phyloP scores from a whole-genome alignment of 2,888 invertebrate genomes.

The Stictocephala bisonia region DNA sequence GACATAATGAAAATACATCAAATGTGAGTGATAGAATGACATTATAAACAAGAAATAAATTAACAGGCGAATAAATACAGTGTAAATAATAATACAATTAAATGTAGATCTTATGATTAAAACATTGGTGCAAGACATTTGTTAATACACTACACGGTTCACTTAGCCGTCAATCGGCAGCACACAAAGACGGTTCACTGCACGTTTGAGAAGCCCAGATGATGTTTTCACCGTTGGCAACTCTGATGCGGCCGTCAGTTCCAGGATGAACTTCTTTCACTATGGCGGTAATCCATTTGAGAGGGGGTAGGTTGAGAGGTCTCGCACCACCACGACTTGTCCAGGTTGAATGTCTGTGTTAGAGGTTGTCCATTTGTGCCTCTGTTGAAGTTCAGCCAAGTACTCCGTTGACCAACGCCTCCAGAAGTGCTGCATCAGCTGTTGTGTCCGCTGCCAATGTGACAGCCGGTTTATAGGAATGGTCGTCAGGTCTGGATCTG shows the following conservation, averaged over 20 bases:
- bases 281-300: constrained; percentile 51
- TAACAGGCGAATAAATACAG: too few relatives aligned
- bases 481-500: constrained; percentile 29
- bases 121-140: too few relatives aligned
- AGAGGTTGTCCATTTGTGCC: constrained; percentile 54
- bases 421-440: constrained; percentile 55
- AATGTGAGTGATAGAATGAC: too few relatives aligned
- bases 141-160: too few relatives aligned
- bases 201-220: background rate
- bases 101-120: too few relatives aligned
- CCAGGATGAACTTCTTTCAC: constrained; percentile 51
- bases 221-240: constrained; percentile 51
- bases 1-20: too few relatives aligned
- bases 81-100: too few relatives aligned
- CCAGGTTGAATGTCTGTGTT: constrained; percentile 39
- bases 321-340: constrained; percentile 52
- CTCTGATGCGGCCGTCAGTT: constrained; percentile 50
- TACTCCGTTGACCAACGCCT: constrained; percentile 57
- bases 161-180: too few relatives aligned
- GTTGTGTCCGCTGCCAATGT: constrained; percentile 51
- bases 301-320: constrained; percentile 45
- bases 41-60: too few relatives aligned
- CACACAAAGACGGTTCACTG: too few relatives aligned
- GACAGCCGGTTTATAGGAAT: constrained; percentile 5
- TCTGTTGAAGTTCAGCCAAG: constrained; percentile 55